Percentiles rank a stretch among this genome's conserved stretches.
Conservation (phyloP, 2,888 invertebrate species). For the Mythimna lalbum region DNA sequence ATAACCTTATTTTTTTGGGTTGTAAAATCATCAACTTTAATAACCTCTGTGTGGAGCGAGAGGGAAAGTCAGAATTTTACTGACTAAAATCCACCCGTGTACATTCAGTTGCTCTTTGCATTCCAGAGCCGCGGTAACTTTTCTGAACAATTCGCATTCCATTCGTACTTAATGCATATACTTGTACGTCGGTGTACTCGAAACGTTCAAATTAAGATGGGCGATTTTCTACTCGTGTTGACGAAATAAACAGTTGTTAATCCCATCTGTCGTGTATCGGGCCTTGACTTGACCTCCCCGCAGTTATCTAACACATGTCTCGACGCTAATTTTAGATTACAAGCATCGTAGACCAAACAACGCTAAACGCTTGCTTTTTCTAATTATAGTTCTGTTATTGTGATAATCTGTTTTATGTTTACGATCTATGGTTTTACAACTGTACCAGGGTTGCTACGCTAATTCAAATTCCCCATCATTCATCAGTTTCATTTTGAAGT, state of each 20-base stretch:
- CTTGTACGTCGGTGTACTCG: too few species aligned
- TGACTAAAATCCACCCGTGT: too few species aligned
- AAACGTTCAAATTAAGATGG: not conserved
- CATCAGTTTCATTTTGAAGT: slow-evolving; percentile 48
- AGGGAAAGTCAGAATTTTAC: too few species aligned
- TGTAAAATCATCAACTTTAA: too few species aligned
- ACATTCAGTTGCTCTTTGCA: too few species aligned
- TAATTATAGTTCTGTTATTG: slow-evolving; percentile 71
- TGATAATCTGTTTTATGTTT: slow-evolving; percentile 67
- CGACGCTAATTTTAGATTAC: slow-evolving; percentile 66
- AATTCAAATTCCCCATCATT: slow-evolving; percentile 33
- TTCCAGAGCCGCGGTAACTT: too few species aligned
- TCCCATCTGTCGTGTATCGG: slow-evolving; percentile 62
- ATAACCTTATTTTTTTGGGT: too few species aligned
- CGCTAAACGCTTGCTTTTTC: slow-evolving; percentile 63
- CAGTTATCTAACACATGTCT: slow-evolving; percentile 67
- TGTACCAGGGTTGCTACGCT: slow-evolving; percentile 51
- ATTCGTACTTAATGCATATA: not conserved
- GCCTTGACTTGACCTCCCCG: slow-evolving; percentile 66
- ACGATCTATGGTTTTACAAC: slow-evolving; percentile 63
- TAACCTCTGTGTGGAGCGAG: too few species aligned
- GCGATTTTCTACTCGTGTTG: slow-evolving; percentile 12
- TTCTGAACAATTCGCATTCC: not conserved
- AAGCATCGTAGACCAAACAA: slow-evolving; percentile 65
- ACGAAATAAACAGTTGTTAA: slow-evolving; percentile 53